Conservation (phyloP, 2,113 vertebrate species). For the Pseudorhombus dupliciocellatus region DNA sequence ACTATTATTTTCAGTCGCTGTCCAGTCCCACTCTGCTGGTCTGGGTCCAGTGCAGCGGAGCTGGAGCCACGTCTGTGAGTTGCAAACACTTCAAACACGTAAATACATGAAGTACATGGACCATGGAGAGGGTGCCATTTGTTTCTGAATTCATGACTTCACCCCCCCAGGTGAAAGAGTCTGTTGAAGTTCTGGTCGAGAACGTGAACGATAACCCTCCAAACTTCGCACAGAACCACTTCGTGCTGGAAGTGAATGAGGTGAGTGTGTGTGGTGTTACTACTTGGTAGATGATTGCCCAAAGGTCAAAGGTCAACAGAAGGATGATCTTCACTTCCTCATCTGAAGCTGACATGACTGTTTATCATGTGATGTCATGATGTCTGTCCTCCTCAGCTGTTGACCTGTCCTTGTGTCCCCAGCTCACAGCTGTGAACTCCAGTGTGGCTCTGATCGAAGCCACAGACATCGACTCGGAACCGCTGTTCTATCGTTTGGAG, state of each 20-base stretch:
- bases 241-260: slow-evolving; percentile 77
- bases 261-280: slow-evolving; percentile 45
- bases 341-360: no score
- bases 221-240: slow-evolving; percentile 73
- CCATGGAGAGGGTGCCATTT: no score
- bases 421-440: slow-evolving; percentile 77
- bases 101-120: background rate
- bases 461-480: slow-evolving; percentile 74
- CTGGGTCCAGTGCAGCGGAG: slow-evolving; percentile 75
- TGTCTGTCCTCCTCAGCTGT: background rate
- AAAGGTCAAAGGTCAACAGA: no score
- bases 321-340: no score
- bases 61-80: slow-evolving; percentile 77
- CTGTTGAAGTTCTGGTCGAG: slow-evolving; percentile 69
- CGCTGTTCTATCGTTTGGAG: slow-evolving; percentile 78
- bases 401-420: slow-evolving; percentile 17
- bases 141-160: no score
- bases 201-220: slow-evolving; percentile 83
- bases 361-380: no score
- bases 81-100: background rate
- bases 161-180: slow-evolving; percentile 67
- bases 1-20: slow-evolving; percentile 57
- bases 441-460: slow-evolving; percentile 75
- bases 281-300: no score
- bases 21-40: slow-evolving; percentile 68